Conservation (phyloP, 2,888 invertebrate species). For the Schizaphis graminum region DNA sequence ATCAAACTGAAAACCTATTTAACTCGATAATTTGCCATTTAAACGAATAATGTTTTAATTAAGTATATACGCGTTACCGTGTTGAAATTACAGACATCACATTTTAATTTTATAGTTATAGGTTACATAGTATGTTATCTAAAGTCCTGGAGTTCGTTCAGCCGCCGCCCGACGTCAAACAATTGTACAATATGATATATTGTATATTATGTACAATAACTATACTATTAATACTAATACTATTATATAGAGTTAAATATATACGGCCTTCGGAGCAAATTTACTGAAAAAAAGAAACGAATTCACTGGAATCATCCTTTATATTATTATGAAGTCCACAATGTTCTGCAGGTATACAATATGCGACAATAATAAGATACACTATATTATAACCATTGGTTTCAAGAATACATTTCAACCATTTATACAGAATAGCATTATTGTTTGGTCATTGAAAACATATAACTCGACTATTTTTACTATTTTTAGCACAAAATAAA, state of each 20-base stretch:
- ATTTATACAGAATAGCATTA: not conserved
- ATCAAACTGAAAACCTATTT: not conserved
- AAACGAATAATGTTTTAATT: not conserved
- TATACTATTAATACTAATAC: not conserved
- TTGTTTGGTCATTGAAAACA: not conserved
- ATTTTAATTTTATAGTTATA: not conserved
- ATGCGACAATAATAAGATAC: not conserved
- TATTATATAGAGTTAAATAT: not conserved
- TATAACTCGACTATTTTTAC: not conserved
- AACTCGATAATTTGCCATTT: not conserved
- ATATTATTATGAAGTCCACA: not conserved
- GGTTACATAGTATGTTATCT: not conserved
- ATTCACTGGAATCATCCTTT: not conserved
- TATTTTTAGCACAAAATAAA: not conserved
- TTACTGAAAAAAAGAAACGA: not conserved
- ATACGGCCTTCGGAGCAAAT: not conserved
- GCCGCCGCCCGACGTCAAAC: not conserved
- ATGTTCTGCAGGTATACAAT: not conserved
- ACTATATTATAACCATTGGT: not conserved
- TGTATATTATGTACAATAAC: no score
- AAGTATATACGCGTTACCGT: not conserved
- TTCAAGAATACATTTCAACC: not conserved
- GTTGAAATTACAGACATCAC: not conserved
- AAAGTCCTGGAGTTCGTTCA: not conserved
- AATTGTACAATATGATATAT: not conserved